A percentile compares a stretch with the other conserved stretches of the same genome.
These are phyloP conservation scores for Tragelaphus imberbis DNA, from an alignment of 2,113 vertebrate genomes.

Conservation along the genomic window DNA sequence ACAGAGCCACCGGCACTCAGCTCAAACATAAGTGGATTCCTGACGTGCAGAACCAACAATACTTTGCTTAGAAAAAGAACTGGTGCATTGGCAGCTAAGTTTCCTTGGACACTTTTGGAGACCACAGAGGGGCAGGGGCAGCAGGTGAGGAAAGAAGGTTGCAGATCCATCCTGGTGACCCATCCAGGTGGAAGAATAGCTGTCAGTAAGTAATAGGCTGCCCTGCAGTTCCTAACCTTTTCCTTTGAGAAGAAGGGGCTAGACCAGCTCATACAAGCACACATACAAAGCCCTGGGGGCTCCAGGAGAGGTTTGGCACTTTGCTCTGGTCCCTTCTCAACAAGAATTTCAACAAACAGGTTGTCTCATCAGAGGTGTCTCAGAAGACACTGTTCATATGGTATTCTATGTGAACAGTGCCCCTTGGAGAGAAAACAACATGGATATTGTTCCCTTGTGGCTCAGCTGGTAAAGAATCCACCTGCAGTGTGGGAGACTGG, in stretches of 20 bases:
- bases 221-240: neutral
- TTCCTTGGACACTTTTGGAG: neutral
- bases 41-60: neutral
- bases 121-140: neutral
- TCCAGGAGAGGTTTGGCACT: neutral
- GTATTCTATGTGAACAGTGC: neutral
- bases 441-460: neutral
- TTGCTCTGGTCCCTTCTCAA: neutral
- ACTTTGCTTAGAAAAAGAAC: neutral
- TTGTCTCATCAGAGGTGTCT: neutral
- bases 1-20: neutral
- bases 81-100: neutral
- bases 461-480: neutral
- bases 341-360: neutral
- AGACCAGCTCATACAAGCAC: neutral
- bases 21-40: neutral
- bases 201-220: neutral
- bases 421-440: neutral
- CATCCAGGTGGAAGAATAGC: neutral
- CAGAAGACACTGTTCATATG: neutral
- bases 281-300: neutral
- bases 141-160: neutral
- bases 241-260: neutral
- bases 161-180: neutral
- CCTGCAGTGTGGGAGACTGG: neutral